A percentile compares a stretch with the other conserved stretches of the same genome.
Evolutionary conservation across 2,113 vertebrate species (phyloP).

Genomic region (Pogona vitticeps): DNA sequence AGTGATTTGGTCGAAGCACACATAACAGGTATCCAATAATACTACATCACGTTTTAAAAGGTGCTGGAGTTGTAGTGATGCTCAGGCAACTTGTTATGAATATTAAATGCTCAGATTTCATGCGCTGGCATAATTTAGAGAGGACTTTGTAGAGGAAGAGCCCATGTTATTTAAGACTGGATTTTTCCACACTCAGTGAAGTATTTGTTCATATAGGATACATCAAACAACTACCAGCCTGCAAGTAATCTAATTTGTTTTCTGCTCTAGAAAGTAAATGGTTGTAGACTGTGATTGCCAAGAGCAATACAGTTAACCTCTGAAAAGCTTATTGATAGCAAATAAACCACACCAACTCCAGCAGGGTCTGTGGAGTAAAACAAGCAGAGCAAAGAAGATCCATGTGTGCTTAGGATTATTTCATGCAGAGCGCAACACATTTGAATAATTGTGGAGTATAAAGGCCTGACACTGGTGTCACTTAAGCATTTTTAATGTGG

Average conservation of each 20-base stretch:
- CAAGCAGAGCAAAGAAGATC: background rate
- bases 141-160: background rate
- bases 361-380: background rate
- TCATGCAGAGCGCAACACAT: background rate
- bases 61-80: background rate
- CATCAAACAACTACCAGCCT: background rate
- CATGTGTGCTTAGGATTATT: background rate
- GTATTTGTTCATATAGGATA: background rate
- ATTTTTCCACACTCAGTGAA: background rate
- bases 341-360: background rate
- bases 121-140: background rate
- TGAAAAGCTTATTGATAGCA: background rate
- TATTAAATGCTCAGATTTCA: background rate
- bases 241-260: background rate
- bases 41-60: background rate
- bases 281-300: background rate
- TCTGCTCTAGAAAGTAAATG: background rate
- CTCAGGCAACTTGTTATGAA: background rate
- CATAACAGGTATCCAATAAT: background rate
- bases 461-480: background rate
- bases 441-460: background rate
- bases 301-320: background rate
- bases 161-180: background rate
- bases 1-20: background rate
- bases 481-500: background rate